Evolutionary conservation across 2,888 invertebrate species (phyloP).

Genomic region (Thyatira batis): DNA sequence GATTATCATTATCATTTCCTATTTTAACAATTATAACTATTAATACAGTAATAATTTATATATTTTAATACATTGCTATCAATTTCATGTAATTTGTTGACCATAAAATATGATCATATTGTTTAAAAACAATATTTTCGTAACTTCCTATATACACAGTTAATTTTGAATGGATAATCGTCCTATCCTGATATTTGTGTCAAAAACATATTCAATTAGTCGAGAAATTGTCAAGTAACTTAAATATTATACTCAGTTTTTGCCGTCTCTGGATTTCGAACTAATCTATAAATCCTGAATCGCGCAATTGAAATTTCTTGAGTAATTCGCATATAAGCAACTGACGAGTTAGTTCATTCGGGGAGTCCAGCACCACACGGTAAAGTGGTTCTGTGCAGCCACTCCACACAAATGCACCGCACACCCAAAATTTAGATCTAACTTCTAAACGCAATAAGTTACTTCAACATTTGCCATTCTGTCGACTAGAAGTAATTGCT

Average conservation of each 20-base stretch:
- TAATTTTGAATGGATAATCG: too few species aligned
- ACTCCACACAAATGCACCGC: slow-evolving; percentile 50
- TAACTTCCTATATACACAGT: too few species aligned
- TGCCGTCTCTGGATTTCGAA: slow-evolving; percentile 1
- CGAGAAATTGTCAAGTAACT: background rate
- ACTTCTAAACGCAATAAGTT: slow-evolving; percentile 42
- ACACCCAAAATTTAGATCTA: slow-evolving; percentile 49
- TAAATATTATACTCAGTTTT: background rate
- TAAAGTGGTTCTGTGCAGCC: slow-evolving; percentile 56
- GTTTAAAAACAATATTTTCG: too few species aligned
- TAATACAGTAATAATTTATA: background rate
- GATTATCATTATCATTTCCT: background rate
- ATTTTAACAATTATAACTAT: background rate
- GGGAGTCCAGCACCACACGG: slow-evolving; percentile 67
- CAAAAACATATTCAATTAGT: too few species aligned
- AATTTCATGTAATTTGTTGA: too few species aligned
- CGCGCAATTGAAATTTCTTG: slow-evolving; percentile 48
- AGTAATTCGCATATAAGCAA: slow-evolving; percentile 39
- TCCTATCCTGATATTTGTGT: too few species aligned
- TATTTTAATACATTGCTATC: too few species aligned
- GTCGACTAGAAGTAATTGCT: slow-evolving; percentile 72
- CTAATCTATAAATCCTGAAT: slow-evolving; percentile 33
- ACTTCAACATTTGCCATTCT: slow-evolving; percentile 78
- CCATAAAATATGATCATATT: too few species aligned
- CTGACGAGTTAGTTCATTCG: background rate